A percentile compares a stretch with the other conserved stretches of the same genome.
Evolutionary conservation across 2,888 invertebrate genomes (phyloP).

Genomic region (Villa cingulata): DNA sequence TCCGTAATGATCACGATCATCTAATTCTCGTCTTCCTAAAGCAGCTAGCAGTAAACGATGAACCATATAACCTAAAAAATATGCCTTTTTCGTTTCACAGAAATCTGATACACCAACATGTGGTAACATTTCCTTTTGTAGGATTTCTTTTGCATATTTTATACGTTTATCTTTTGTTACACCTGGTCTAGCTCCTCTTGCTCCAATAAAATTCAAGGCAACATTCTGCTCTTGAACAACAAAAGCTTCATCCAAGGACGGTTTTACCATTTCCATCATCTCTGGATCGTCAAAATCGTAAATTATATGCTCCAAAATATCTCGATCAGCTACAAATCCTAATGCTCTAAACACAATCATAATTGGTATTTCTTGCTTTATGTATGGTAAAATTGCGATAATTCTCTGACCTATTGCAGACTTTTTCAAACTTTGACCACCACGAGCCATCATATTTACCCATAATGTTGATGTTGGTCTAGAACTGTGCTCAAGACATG

Average conservation of each 20-base stretch:
- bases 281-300: slow-evolving; percentile 99
- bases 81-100: slow-evolving; percentile 99
- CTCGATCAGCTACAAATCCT: slow-evolving; percentile 97
- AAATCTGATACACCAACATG: slow-evolving; percentile 99
- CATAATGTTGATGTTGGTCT: slow-evolving; percentile 94
- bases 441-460: slow-evolving; percentile 99
- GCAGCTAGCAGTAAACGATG: slow-evolving; percentile 89
- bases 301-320: slow-evolving; percentile 98
- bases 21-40: slow-evolving; percentile 87
- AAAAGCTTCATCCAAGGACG: slow-evolving; percentile 97
- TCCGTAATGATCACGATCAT: slow-evolving; percentile 99
- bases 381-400: slow-evolving; percentile 94
- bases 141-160: slow-evolving; percentile 97
- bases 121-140: slow-evolving; percentile 99
- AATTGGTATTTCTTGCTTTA: slow-evolving; percentile 98
- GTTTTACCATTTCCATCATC: slow-evolving; percentile 99
- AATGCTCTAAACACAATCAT: slow-evolving; percentile 99
- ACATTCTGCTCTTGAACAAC: slow-evolving; percentile 99
- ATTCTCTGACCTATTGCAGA: slow-evolving; percentile 98
- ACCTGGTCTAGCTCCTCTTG: slow-evolving; percentile 92
- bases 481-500: slow-evolving; percentile 82
- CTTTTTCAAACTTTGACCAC: slow-evolving; percentile 97
- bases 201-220: slow-evolving; percentile 96
- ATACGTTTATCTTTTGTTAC: slow-evolving; percentile 98
- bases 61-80: slow-evolving; percentile 98